Percentiles rank a stretch among this genome's conserved stretches.
Evolutionary conservation across 2,113 vertebrate species (phyloP).

Genomic region (Caloenas nicobarica): DNA sequence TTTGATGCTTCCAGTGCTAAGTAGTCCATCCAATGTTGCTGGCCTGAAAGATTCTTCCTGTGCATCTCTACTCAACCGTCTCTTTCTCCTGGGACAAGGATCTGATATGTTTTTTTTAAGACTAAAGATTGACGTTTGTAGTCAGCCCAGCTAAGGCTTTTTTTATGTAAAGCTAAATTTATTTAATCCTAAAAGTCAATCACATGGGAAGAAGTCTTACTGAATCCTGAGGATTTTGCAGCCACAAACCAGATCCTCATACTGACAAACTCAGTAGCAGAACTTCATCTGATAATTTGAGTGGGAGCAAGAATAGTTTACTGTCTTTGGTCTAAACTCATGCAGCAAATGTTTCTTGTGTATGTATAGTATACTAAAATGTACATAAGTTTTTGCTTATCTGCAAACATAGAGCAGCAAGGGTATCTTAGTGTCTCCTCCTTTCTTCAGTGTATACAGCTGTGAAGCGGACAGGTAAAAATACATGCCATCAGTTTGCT

Average conservation of each 20-base stretch:
- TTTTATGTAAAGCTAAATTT: neutral
- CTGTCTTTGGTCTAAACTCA: neutral
- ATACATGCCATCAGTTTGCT: neutral
- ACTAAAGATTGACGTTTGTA: neutral
- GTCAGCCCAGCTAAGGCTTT: neutral
- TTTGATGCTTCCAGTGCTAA: conserved; percentile 45
- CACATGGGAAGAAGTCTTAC: neutral
- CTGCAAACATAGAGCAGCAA: neutral
- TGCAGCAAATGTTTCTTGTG: neutral
- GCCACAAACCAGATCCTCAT: neutral
- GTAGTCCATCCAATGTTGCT: neutral
- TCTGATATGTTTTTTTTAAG: neutral
- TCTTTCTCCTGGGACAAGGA: neutral
- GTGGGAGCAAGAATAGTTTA: neutral
- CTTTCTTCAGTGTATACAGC: neutral
- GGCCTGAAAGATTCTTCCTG: neutral
- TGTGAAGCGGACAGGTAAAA: neutral
- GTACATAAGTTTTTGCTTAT: neutral
- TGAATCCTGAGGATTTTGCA: neutral
- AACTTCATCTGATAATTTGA: neutral
- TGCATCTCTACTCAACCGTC: neutral
- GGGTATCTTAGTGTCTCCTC: neutral
- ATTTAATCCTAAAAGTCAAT: neutral
- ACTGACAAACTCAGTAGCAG: neutral
- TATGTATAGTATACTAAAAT: neutral